Evolutionary conservation across 2,113 vertebrate genomes (phyloP), one percentile per base, ranked within the genome.

Genomic region (Trochalopteron elliotii): DNA sequence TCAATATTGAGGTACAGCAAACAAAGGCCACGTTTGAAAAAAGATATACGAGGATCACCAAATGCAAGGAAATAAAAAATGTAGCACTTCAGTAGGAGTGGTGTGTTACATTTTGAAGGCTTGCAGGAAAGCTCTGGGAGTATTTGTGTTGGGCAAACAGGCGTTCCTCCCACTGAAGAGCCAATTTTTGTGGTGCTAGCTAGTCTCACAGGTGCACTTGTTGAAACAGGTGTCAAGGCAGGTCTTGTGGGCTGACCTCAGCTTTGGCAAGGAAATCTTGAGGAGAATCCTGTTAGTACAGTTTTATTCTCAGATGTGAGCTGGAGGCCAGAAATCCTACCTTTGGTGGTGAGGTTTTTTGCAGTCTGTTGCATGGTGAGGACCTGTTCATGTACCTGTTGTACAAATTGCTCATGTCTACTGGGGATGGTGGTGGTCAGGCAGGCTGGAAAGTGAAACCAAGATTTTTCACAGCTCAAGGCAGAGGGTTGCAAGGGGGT

Each of bases 211-310:
- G 53, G 35, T 50, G n/a, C 31, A 3, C 63, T 78, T 61, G 50
- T 24, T 37, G 23, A 52, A 67, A 52, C 33, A 79, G 71, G 47
- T 87, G 61, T 86, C 49, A 79, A 75, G 64, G 63, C 47, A 57
- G 79, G 45, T 87, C 64, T 81, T 80, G 71, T 1, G 2, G 68
- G 33, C 68, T 83, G 85, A 89, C 59, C 59, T 83, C 63, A 78
- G 72, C 56, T 71, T 94, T 96, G 85, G 77, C 68, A 86, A 88
- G 44, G 35, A 91, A 79, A 70, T 47, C 64, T 24, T 3, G 35
- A 92, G 75, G 56, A 84, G 79, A 65, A 71, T 96, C 93, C 74
- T 72, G 14, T 96, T 88, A 93, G 82, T 31, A 28, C 22, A 45
- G 63, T 55, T 79, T 57, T 92, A 33, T 44, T 93, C 52, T 85